Conservation (phyloP, 2,888 invertebrate species). For the Ametastegia equiseti region DNA sequence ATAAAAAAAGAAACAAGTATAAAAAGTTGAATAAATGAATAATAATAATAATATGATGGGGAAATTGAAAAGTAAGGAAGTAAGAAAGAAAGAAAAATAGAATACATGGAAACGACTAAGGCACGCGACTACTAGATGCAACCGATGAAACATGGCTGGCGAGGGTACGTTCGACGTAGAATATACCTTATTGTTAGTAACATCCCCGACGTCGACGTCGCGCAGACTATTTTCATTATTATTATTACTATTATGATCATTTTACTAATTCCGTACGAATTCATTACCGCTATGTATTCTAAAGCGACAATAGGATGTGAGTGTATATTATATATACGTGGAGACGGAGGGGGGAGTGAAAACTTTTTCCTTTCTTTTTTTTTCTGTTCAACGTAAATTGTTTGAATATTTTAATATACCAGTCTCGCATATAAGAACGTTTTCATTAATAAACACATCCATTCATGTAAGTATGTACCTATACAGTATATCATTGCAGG, state of each 20-base stretch:
- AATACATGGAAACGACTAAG: not conserved
- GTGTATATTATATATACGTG: not conserved
- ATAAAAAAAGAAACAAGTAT: constrained; percentile 22
- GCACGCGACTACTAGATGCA: not conserved
- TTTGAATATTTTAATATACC: not conserved
- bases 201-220: not conserved
- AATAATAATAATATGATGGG: not conserved
- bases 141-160: constrained; percentile 39
- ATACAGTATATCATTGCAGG: not conserved
- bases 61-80: not conserved
- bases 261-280: not conserved
- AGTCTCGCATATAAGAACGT: not conserved
- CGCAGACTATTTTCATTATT: constrained; percentile 1
- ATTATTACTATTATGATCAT: not conserved
- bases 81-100: not conserved
- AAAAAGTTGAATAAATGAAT: constrained; percentile 20
- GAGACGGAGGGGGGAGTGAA: not conserved
- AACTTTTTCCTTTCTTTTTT: not conserved
- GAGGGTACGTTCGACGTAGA: not conserved
- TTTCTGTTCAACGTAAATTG: not conserved
- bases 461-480: not conserved
- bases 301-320: not conserved
- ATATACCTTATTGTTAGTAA: not conserved
- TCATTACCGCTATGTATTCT: not conserved
- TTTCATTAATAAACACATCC: no score